Percentiles rank a stretch among this genome's conserved stretches.
These are phyloP conservation scores for Cryptotis parvus DNA, from an alignment of 2,113 vertebrate genomes.

Conservation along the genomic window DNA sequence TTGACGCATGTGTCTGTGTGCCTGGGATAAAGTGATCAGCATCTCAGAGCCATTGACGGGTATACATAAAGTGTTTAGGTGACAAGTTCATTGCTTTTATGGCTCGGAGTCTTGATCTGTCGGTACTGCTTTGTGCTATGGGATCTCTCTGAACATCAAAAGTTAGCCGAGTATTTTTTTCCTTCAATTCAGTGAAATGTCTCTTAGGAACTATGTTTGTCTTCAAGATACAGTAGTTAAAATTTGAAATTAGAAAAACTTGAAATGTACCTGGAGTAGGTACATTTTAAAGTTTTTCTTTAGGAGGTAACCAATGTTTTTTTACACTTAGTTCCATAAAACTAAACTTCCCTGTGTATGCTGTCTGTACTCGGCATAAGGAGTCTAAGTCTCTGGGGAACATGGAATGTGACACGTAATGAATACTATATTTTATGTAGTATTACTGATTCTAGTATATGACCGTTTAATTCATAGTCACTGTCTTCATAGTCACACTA, in stretches of 20 bases:
- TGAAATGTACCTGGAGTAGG: neutral
- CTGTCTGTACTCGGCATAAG: neutral
- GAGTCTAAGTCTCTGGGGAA: neutral
- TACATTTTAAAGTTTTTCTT: constrained; percentile 39
- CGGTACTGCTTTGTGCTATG: no score
- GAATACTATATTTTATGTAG: neutral
- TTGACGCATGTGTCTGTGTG: neutral
- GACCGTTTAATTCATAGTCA: neutral
- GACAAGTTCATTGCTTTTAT: neutral
- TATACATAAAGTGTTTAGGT: constrained; percentile 13
- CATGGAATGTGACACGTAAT: neutral
- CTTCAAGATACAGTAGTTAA: constrained; percentile 28
- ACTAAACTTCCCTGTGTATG: constrained; percentile 33
- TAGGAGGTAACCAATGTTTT: constrained; percentile 36
- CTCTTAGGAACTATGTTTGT: constrained; percentile 14
- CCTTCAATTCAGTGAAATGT: neutral
- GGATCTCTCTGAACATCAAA: neutral
- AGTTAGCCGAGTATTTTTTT: constrained; percentile 6
- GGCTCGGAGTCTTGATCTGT: no score
- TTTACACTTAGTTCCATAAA: constrained; percentile 51
- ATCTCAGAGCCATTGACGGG: constrained; percentile 13
- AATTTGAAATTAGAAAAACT: constrained; percentile 62
- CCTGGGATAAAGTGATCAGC: neutral
- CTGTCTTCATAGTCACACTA: neutral
- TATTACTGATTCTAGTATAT: constrained; percentile 26